Evolutionary conservation across 1,140 invertebrate genomes (phyloP).

Genomic region (Drosophila watanabei): DNA sequence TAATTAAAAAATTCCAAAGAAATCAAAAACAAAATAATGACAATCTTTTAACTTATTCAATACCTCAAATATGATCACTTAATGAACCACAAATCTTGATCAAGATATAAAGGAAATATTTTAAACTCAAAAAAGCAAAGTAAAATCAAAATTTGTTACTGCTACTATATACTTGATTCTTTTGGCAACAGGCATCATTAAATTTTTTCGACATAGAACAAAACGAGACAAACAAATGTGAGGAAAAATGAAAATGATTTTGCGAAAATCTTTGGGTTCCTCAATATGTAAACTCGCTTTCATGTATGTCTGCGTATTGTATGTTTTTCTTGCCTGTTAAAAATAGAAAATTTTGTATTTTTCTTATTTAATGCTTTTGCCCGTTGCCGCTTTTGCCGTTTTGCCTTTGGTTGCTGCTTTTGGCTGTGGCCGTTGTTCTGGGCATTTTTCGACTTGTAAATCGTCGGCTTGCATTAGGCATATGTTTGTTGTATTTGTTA

Average conservation of each 20-base stretch:
- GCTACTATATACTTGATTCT: conserved; percentile 18
- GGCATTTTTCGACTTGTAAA: conserved; percentile 78
- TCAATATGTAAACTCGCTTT: conserved; percentile 41
- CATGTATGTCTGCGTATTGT: conserved; percentile 53
- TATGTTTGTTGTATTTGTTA: conserved; percentile 75
- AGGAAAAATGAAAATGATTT: conserved; percentile 76
- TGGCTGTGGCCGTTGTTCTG: conserved; percentile 32
- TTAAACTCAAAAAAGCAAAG: neutral
- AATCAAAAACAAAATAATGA: neutral
- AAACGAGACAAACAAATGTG: conserved; percentile 42
- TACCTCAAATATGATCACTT: neutral
- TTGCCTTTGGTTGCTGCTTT: conserved; percentile 25
- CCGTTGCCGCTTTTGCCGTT: conserved; percentile 31
- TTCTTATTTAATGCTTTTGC: conserved; percentile 79
- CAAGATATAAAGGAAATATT: neutral
- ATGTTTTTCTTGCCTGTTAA: conserved; percentile 80
- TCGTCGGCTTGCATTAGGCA: conserved; percentile 84
- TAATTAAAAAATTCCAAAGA: neutral
- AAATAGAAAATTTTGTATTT: conserved; percentile 81
- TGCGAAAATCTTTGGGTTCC: conserved; percentile 68
- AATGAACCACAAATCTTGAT: too few relatives aligned
- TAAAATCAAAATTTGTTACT: neutral
- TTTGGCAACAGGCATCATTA: conserved; percentile 17
- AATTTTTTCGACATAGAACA: conserved; percentile 39
- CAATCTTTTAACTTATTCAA: neutral